Conservation (phyloP, 2,888 invertebrate species). For the Nysson spinosus region DNA sequence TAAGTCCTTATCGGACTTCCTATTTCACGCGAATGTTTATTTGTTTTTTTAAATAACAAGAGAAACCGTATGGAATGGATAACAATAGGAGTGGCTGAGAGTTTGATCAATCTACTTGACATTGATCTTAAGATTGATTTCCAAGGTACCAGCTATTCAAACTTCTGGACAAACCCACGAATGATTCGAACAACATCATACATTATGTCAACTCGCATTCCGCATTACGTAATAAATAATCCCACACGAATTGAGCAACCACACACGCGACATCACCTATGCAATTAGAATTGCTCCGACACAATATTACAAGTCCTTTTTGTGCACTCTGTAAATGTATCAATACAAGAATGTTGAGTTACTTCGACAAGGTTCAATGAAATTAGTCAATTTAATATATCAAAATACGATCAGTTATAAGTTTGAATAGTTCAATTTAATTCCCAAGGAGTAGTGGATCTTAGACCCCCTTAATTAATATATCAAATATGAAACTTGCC, state of each 20-base stretch:
- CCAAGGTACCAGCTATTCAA: no score
- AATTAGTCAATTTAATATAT: no score
- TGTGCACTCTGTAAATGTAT: no score
- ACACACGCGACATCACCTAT: conserved; percentile 20
- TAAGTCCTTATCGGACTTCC: conserved; percentile 8
- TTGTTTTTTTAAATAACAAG: no score
- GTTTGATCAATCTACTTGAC: conserved; percentile 40
- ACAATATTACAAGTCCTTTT: conserved; percentile 13
- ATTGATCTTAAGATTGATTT: conserved; percentile 32
- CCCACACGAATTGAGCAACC: conserved; percentile 38
- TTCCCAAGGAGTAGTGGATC: no score
- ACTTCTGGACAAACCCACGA: background rate
- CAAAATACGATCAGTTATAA: no score
- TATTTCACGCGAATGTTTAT: background rate
- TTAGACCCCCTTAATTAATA: no score
- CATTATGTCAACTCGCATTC: conserved; percentile 11
- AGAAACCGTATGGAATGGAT: no score
- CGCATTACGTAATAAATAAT: conserved; percentile 20
- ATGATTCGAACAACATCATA: background rate
- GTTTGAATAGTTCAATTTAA: no score
- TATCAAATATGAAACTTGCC: no score
- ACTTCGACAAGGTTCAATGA: background rate
- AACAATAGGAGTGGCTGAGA: conserved; percentile 7
- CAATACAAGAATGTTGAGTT: background rate
- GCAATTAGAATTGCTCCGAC: conserved; percentile 26